Evolutionary conservation across 1,140 invertebrate genomes (phyloP).

Genomic region (Matsumurasca onukii): DNA sequence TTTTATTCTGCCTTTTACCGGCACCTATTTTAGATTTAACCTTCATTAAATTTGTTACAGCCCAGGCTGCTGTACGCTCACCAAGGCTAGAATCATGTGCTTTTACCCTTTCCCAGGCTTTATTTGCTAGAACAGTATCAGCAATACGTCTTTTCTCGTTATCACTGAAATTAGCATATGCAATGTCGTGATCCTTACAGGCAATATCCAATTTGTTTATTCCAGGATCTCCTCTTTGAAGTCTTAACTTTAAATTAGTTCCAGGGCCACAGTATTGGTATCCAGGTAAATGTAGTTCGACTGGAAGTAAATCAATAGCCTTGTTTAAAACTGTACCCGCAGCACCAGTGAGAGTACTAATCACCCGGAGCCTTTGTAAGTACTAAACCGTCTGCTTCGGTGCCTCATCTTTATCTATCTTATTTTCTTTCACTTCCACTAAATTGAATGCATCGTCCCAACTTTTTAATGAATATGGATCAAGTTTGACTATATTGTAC

Average conservation of each 20-base stretch:
- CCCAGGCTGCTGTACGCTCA: slow-evolving; percentile 45
- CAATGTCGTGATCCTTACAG: slow-evolving; percentile 52
- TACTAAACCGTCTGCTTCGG: not conserved
- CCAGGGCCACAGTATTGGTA: slow-evolving; percentile 52
- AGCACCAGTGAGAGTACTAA: not conserved
- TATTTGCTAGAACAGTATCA: slow-evolving; percentile 46
- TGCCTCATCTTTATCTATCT: not conserved
- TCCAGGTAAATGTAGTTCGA: slow-evolving; percentile 51
- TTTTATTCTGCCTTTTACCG: not conserved
- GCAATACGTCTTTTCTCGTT: slow-evolving; percentile 46
- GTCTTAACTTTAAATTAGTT: slow-evolving; percentile 49
- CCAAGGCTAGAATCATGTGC: slow-evolving; percentile 45
- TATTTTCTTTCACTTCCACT: too few species aligned
- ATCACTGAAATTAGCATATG: slow-evolving; percentile 47
- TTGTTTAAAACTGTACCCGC: not conserved
- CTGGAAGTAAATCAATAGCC: slow-evolving; percentile 49
- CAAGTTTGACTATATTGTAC: too few species aligned
- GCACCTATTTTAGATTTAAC: slow-evolving; percentile 44
- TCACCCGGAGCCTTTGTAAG: not conserved
- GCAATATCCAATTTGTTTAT: slow-evolving; percentile 50
- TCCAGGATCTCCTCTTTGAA: slow-evolving; percentile 47
- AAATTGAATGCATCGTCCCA: too few species aligned
- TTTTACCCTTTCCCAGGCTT: slow-evolving; percentile 47
- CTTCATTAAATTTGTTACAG: slow-evolving; percentile 45
- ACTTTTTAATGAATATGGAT: too few species aligned